phyloP scores from a whole-genome alignment of 2,113 vertebrate genomes.

The Parus major region DNA sequence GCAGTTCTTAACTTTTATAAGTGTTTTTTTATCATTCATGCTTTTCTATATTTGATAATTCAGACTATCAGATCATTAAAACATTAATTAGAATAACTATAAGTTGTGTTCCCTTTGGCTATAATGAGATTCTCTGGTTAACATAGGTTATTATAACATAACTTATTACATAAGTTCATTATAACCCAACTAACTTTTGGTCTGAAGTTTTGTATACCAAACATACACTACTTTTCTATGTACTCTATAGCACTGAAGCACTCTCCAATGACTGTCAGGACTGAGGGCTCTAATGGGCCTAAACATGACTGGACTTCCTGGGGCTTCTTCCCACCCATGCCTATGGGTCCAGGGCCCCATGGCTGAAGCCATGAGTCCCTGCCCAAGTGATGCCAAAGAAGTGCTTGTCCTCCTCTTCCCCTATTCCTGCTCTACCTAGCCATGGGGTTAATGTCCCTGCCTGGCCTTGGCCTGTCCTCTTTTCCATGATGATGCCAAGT shows the following conservation, averaged over 20 bases:
- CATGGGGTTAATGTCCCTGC: not conserved
- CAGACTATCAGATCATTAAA: not conserved
- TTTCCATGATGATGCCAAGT: not conserved
- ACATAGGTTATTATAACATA: too few species aligned
- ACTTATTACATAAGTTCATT: not conserved
- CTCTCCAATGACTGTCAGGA: not conserved
- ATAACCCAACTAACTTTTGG: not conserved
- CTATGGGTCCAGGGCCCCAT: not conserved
- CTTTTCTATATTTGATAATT: not conserved
- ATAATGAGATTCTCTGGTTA: not conserved
- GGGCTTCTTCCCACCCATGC: fast-evolving
- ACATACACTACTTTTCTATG: not conserved
- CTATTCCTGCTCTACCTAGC: not conserved
- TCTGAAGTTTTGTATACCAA: not conserved
- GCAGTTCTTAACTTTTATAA: not conserved
- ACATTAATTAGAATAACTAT: not conserved
- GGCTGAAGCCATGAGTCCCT: not conserved
- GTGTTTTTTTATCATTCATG: not conserved
- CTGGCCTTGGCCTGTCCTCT: not conserved
- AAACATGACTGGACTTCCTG: not conserved
- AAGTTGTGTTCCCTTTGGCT: not conserved
- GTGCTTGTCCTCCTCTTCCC: not conserved
- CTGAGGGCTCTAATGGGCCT: not conserved
- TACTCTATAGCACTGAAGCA: not conserved
- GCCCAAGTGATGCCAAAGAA: fast-evolving